phyloP scores from a whole-genome alignment of 1,140 invertebrate species.

The Drosophila pseudoobscura region DNA sequence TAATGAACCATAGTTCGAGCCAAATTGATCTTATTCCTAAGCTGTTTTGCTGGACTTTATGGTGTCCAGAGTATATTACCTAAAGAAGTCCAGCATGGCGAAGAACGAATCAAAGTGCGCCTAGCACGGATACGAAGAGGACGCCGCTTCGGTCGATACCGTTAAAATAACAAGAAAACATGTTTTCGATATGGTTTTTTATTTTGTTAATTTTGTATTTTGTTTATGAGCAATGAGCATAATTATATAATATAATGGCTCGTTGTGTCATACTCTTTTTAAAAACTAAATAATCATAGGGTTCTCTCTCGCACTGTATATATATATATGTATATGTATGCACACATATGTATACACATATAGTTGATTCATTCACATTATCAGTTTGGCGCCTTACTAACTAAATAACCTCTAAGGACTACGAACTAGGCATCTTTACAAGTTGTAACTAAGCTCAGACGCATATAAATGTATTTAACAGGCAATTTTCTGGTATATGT shows the following conservation, averaged over 20 bases:
- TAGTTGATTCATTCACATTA: constrained; percentile 44
- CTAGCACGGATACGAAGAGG: no score
- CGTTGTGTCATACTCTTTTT: constrained; percentile 54
- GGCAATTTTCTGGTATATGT: constrained; percentile 74
- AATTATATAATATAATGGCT: constrained; percentile 61
- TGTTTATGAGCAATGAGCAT: constrained; percentile 61
- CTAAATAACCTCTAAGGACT: constrained; percentile 77
- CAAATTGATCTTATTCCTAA: no score
- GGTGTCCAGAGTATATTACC: no score
- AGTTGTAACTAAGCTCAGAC: constrained; percentile 54
- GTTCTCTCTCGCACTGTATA: constrained; percentile 17
- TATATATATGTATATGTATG: constrained; percentile 34
- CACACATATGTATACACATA: no score
- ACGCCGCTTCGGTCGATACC: background rate
- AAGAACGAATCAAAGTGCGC: no score
- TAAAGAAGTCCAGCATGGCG: no score
- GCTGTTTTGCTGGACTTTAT: no score
- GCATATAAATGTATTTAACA: constrained; percentile 82
- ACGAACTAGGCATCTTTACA: constrained; percentile 54
- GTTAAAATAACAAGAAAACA: constrained; percentile 4
- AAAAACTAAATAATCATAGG: constrained; percentile 74
- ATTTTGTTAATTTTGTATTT: constrained; percentile 58
- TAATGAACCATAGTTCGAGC: no score
- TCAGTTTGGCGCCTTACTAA: constrained; percentile 56
- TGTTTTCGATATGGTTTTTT: background rate